Base-by-base conservation (phyloP, 2,888 invertebrate species). In the Branchellion lobata region DNA sequence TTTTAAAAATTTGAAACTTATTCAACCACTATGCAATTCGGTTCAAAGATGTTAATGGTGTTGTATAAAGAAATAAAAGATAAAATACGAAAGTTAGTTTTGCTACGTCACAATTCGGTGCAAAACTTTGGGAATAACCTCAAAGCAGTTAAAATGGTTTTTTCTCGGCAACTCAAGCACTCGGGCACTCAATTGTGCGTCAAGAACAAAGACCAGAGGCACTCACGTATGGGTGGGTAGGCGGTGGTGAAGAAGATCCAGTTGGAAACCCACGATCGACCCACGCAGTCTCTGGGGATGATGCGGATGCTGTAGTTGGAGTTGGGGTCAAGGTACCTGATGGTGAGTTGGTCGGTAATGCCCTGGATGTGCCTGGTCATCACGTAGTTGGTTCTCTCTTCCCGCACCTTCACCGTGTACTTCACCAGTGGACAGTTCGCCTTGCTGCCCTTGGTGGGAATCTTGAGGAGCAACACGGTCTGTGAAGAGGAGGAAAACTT, bases 351-450 rank as follows among this genome's bases (percentile, higher is more conserved):
- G 57, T 71, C 61, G n/a, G 69, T 31, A n/a, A 53, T 74, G 1
- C 81, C 81, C 65, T 82, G 81, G 33, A 82, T 80, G 71, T 81
- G 79, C 81, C 81, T 81, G 33, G 80, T 78, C 61, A 68, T 74
- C 1, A 78, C 76, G 29, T 74, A 29, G 76, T 33, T 69, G 11
- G 76, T 71, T n/a, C 79, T 81, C 27, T 82, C 81, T 36, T 81
- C 69, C 79, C 80, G 82, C 73, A 82, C 79, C 11, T 82, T 78
- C 21, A 83, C 61, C 21, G 81, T 72, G 81, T 83, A 83, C 18
- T 81, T 78, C n/a, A 40, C 34, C 27, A 82, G 74, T 57, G 81
- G 79, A 51, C 83, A 83, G 33, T n/a, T 29, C 3, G n/a, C 21
- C n/a, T 36, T 29, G 53, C 65, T 34, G 21, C 40, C 34, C 31